Percentiles rank a stretch among this genome's conserved stretches.
Conservation (phyloP, 1,140 invertebrate species). For the Brachionus rotundiformis region DNA sequence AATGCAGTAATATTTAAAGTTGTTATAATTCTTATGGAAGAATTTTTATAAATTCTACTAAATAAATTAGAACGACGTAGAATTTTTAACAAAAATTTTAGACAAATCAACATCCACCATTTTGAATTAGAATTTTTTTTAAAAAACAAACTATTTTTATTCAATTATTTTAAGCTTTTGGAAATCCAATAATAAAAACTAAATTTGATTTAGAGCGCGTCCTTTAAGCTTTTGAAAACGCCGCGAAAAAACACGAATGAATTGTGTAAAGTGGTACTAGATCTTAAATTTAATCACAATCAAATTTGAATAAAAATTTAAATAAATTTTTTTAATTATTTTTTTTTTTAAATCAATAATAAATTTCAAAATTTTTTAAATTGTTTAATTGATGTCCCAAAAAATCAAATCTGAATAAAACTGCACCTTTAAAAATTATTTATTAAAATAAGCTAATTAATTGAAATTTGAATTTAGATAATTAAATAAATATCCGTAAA, state of each 20-base stretch:
- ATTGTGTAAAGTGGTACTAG: neutral
- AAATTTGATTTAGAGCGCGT: neutral
- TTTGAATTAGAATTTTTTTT: conserved; percentile 26
- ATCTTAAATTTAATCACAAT: neutral
- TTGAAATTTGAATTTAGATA: conserved; percentile 38
- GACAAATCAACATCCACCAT: neutral
- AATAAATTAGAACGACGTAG: conserved; percentile 16
- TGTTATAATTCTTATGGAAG: neutral
- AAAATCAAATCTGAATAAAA: neutral
- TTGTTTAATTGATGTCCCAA: neutral
- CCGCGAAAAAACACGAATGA: neutral
- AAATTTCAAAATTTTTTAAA: neutral
- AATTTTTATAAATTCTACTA: conserved; percentile 7
- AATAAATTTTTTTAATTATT: neutral
- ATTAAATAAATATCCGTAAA: neutral
- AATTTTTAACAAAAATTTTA: conserved; percentile 10
- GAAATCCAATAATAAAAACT: neutral
- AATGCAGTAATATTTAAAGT: conserved; percentile 2
- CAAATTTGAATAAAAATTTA: neutral
- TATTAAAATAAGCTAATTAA: neutral
- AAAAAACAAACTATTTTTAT: neutral
- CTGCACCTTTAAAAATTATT: neutral
- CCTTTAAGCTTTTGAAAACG: neutral
- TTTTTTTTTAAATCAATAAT: neutral
- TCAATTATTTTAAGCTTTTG: neutral